Evolutionary conservation across 2,888 invertebrate species (phyloP), one percentile per base, ranked within the genome.

Genomic region (Cantharis rufa): DNA sequence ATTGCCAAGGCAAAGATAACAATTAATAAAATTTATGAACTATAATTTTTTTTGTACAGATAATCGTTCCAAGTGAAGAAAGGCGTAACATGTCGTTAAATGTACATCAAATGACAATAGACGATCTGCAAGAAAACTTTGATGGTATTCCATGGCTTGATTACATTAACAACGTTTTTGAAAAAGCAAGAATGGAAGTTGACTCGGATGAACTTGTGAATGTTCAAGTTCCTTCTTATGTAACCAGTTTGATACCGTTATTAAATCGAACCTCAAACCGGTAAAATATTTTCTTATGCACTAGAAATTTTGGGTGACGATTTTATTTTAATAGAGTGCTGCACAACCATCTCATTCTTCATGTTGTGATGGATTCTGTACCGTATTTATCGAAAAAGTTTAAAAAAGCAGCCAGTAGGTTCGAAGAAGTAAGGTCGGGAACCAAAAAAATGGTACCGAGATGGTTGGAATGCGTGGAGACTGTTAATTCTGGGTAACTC

Each of bases 71-170:
- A 5, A 92, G 94, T 82, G 98, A 98, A 86, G 95, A 98, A 88
- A 92, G 97, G 64, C 92, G 98, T 80, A 97, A 98, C 86, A 95
- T 96, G 10, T 94, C 95, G 4, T 93, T 93, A 81, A 90, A 97
- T n/a, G 98, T 98, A 89, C 97, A 98, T 84, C 95, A 96, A 11
- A 96, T 96, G 93, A 95, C 94, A 0, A 89, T 98, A 15, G 87
- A 89, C 1, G 92, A 97, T 82, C 87, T 98, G 62, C 92, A 95
- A 84, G 84, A 89, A 64, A 93, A 92, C 82, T 96, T 94, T 89
- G 92, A 94, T 0, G 92, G 91, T 84, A 91, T 95, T 70, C 93
- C 94, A 2, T 96, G 96, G 96, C 86, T 92, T 82, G 92, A 94
- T 77, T 97, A 97, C 86, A 93, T 98, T 85, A 96, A 95, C 87